These are phyloP conservation scores for Dicentrarchus labrax DNA, from an alignment of 2,113 vertebrate genomes.

Conservation along the genomic window DNA sequence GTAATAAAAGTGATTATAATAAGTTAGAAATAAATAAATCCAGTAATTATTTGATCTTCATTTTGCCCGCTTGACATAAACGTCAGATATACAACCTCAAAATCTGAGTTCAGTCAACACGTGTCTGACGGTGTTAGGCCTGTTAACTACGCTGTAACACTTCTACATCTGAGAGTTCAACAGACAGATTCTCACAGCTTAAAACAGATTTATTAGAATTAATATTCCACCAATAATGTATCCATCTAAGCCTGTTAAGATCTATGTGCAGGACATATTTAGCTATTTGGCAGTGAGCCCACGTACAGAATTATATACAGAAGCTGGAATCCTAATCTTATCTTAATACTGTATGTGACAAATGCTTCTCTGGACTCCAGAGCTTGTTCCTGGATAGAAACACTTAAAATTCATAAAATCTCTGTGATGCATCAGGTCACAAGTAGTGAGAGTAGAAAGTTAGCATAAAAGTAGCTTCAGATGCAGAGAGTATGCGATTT, in stretches of 20 bases:
- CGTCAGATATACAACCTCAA: neutral
- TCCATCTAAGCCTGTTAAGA: constrained; percentile 25
- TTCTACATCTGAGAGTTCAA: neutral
- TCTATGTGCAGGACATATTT: constrained; percentile 35
- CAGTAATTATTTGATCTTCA: neutral
- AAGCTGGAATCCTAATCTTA: constrained; percentile 46
- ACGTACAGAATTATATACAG: constrained; percentile 18
- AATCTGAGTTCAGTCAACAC: constrained; percentile 47
- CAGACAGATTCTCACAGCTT: constrained; percentile 10
- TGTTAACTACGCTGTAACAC: constrained; percentile 36
- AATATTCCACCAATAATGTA: neutral
- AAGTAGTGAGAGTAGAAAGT: neutral
- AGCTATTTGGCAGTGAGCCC: constrained; percentile 17
- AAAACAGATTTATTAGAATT: constrained; percentile 36
- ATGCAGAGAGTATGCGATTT: neutral
- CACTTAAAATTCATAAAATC: constrained; percentile 45
- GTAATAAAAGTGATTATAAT: no score
- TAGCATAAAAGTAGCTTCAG: neutral
- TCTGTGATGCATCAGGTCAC: constrained; percentile 20
- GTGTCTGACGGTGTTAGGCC: neutral
- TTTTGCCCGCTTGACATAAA: neutral
- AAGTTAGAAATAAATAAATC: no score
- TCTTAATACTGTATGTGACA: constrained; percentile 26
- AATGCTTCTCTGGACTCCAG: constrained; percentile 24
- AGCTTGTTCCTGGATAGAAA: constrained; percentile 25